Percentiles rank a stretch among this genome's conserved stretches.
Evolutionary conservation across 1,140 invertebrate species (phyloP).

Genomic region (Drosophila bocki): DNA sequence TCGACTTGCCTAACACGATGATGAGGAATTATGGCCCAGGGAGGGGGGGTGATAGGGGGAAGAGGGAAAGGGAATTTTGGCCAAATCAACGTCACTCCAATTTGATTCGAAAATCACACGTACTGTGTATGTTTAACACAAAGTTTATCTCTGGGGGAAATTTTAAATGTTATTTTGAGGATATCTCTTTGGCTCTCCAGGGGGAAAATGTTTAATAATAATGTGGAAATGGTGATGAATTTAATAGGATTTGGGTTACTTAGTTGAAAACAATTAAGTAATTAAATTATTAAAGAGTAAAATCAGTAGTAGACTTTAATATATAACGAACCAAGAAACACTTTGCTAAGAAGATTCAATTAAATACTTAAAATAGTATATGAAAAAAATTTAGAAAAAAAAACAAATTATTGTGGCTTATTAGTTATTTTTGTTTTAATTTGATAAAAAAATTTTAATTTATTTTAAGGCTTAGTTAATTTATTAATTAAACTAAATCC

Average conservation of each 20-base stretch:
- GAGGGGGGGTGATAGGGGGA: neutral
- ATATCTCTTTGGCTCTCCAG: neutral
- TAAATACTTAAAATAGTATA: neutral
- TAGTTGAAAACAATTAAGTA: neutral
- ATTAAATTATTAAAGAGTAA: neutral
- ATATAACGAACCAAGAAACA: neutral
- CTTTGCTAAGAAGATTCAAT: neutral
- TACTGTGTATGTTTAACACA: neutral
- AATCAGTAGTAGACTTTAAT: neutral
- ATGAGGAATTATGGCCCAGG: neutral
- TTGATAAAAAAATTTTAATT: too few species aligned
- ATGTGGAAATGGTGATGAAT: neutral
- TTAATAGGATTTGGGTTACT: neutral
- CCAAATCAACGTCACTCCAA: constrained; percentile 44
- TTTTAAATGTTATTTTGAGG: neutral
- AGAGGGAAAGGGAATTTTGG: constrained; percentile 3
- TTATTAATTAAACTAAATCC: too few species aligned
- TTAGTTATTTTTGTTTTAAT: too few species aligned
- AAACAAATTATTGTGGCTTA: too few species aligned
- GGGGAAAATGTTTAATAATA: neutral
- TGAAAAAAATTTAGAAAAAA: too few species aligned
- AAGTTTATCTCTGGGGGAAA: neutral
- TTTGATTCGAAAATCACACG: constrained; percentile 5
- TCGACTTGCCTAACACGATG: constrained; percentile 56
- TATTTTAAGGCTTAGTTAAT: too few species aligned